Evolutionary conservation across 2,888 invertebrate species (phyloP).

Genomic region (Stramonita haemastoma): DNA sequence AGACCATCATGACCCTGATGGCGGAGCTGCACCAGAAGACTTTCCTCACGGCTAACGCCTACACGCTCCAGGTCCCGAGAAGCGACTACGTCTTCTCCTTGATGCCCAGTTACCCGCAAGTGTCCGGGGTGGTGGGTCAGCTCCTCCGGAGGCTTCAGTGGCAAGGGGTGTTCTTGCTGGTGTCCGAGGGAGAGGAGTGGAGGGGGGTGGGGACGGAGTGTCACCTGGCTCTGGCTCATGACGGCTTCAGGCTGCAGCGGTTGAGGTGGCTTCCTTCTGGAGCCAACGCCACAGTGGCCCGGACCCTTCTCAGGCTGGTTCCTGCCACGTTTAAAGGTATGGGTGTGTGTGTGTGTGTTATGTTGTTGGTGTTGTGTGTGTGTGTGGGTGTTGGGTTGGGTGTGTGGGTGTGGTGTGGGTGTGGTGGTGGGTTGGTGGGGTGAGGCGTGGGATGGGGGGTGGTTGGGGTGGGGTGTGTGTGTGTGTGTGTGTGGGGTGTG

Average conservation of each 20-base stretch:
- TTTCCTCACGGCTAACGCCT: conserved; percentile 5
- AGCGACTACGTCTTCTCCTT: conserved; percentile 5
- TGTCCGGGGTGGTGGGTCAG: neutral
- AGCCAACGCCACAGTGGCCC: neutral
- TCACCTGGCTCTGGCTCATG: neutral
- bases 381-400: conserved; percentile 22
- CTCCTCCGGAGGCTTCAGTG: neutral
- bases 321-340: conserved; percentile 7
- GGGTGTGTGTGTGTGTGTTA: neutral
- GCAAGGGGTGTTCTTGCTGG: conserved; percentile 7
- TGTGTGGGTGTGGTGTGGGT: neutral
- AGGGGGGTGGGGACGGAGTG: neutral
- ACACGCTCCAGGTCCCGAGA: neutral
- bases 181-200: neutral
- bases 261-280: neutral
- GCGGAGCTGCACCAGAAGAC: neutral
- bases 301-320: neutral
- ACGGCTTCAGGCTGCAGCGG: neutral
- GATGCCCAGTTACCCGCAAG: neutral
- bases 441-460: neutral
- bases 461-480: neutral
- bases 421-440: neutral
- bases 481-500: neutral
- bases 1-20: neutral
- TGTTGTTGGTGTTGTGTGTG: neutral